Evolutionary conservation across 2,113 vertebrate genomes (phyloP), one percentile per base, ranked within the genome.

Genomic region (Elephas maximus): DNA sequence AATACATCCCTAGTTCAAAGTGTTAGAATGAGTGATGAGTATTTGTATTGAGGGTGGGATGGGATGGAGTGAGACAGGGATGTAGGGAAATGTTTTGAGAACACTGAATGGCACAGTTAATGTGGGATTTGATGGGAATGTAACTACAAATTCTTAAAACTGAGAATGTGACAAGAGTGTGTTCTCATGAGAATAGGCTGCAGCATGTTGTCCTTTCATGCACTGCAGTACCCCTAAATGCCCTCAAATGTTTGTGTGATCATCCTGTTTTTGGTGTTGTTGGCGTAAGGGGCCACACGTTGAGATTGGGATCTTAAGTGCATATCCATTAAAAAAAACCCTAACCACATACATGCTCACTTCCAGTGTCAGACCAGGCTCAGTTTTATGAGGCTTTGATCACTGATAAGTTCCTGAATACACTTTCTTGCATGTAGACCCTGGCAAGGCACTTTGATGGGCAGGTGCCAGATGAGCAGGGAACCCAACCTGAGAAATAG

Each of bases 51-150:
- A 80, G n/a, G 57, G 53, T 20, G 82, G 41, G 37, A 26, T 41
- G 21, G 45, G 33, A 21, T 23, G 33, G 45, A 41, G 6, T 57
- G 12, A 74, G 24, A 85, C 6, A 76, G 44, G 5, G 33, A 53
- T 48, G 63, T 84, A 65, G 71, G 77, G 79, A 65, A 63, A 30
- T 21, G 24, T 63, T 92, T 76, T 77, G 23, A 86, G 63, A 83
- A 53, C 18, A 1, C 57, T 71, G n/a, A 41, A 0, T 33, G 10
- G 11, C 10, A 23, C 8, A 15, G 0, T 57, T 41, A 9, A 0
- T 26, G 37, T 53, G 79, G 79, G 84, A 79, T 24, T n/a, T 90
- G 57, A 84, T n/a, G 71, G 77, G 44, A 84, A 67, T 90, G 5
- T 73, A n/a, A 37, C 44, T 44, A 17, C 24, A 33, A 20, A 21